Percentiles rank a stretch among this genome's conserved stretches.
Conservation (phyloP, 2,888 invertebrate species). For the Hirtodrosophila cameraria region DNA sequence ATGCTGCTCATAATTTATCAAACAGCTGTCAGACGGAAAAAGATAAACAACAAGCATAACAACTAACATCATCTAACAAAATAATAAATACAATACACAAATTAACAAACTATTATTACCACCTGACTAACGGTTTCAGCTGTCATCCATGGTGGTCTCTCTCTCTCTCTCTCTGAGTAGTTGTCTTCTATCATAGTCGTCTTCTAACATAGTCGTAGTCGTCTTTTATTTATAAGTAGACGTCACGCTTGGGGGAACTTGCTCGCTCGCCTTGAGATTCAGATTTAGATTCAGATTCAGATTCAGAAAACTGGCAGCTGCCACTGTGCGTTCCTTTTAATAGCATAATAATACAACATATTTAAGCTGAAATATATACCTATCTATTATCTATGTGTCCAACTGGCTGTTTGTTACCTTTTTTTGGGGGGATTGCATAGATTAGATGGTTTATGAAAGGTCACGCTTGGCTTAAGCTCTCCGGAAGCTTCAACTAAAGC, state of each 20-base stretch:
- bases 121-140: constrained; percentile 66
- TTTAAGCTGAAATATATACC: constrained; percentile 40
- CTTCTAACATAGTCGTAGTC: not conserved
- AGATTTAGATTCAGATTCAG: no score
- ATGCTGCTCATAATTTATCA: constrained; percentile 61
- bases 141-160: constrained; percentile 45
- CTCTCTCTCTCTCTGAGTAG: no score
- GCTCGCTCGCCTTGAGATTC: constrained; percentile 64
- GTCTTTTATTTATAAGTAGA: constrained; percentile 18
- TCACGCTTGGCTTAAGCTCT: constrained; percentile 58
- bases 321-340: constrained; percentile 66
- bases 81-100: constrained; percentile 58
- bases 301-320: constrained; percentile 22
- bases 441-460: constrained; percentile 37
- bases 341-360: constrained; percentile 53
- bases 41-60: constrained; percentile 40
- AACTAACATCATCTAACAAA: constrained; percentile 11
- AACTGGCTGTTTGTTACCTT: constrained; percentile 34
- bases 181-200: not conserved
- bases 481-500: constrained; percentile 51
- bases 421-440: constrained; percentile 16
- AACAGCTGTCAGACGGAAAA: constrained; percentile 58
- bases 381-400: constrained; percentile 47
- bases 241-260: constrained; percentile 58
- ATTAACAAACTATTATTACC: constrained; percentile 71